Conservation (phyloP, 2,113 vertebrate genomes). For the Aythya baeri region DNA sequence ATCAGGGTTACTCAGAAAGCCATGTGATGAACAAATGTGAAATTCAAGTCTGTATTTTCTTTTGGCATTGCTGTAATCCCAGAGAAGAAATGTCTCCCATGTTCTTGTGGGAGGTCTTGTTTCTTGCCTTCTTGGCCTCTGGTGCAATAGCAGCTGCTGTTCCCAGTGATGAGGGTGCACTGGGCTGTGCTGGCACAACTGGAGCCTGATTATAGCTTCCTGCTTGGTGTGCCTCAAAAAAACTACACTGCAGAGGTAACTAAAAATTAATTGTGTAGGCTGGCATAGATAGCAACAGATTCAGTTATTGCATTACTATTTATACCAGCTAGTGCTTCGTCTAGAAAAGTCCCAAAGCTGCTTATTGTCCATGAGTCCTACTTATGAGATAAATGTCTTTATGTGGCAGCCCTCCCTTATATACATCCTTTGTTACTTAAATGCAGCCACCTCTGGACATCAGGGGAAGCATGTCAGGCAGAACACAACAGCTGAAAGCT, state of each 20-base stretch:
- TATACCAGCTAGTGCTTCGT: neutral
- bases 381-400: neutral
- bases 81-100: neutral
- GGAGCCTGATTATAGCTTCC: neutral
- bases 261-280: neutral
- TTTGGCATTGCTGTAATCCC: accelerated
- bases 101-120: neutral
- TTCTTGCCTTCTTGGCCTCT: neutral
- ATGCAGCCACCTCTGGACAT: neutral
- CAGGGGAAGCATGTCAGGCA: neutral
- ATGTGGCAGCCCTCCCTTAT: neutral
- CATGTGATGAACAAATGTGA: neutral
- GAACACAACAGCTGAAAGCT: neutral
- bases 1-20: neutral
- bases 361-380: neutral
- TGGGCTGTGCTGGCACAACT: neutral
- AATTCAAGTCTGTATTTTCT: neutral
- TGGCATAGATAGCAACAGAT: neutral
- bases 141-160: neutral
- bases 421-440: neutral
- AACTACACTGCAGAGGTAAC: neutral
- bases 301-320: neutral
- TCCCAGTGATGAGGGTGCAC: neutral
- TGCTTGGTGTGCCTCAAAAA: neutral
- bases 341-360: neutral